Evolutionary conservation across 2,888 invertebrate species (phyloP), one percentile per base, ranked within the genome.

Genomic region (Habroteleia sp.): DNA sequence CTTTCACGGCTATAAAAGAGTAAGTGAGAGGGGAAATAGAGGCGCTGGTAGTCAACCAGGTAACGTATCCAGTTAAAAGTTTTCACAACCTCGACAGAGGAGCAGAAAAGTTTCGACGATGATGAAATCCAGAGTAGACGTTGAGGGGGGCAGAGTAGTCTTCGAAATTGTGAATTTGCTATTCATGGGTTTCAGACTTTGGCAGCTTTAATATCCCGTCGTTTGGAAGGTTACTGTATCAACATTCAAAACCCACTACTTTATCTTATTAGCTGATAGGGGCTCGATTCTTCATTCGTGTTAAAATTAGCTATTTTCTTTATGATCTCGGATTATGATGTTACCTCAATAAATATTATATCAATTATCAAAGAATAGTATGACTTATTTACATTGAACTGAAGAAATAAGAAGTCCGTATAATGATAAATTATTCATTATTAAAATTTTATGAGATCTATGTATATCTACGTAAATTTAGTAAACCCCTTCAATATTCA

Each of bases 21-120:
- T 54, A 68, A 82, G 80, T 74, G 65, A 65, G 37, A 58, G 73
- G 41, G 62, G 60, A 65, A 72, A 78, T 16, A 29, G 52, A 81
- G 79, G 78, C 79, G 81, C 66, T 58, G 80, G 81, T 83, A 86
- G 84, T 84, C 81, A 82, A 80, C 80, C 83, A 84, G 82, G 84
- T 86, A 86, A 86, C 84, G 83, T 87, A 87, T 85, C 85, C 83
- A 85, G 85, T 87, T 87, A 87, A 87, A 87, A 87, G 83, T 87
- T 87, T 85, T 80, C 79, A 54, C 80, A 80, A 81, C 81, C 81
- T 78, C 77, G 74, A 65, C 74, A 62, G 74, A 77, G 76, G 75
- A 80, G 77, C 80, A 71, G 76, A 77, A 80, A 83, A 83, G 83
- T 72, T 84, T 83, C 75, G 69, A 60, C 74, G 75, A 58, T 77